Percentiles rank a stretch among this genome's conserved stretches.
These are phyloP conservation scores for Pemphredon lugubris DNA, from an alignment of 2,888 invertebrate genomes.

Conservation along the genomic window DNA sequence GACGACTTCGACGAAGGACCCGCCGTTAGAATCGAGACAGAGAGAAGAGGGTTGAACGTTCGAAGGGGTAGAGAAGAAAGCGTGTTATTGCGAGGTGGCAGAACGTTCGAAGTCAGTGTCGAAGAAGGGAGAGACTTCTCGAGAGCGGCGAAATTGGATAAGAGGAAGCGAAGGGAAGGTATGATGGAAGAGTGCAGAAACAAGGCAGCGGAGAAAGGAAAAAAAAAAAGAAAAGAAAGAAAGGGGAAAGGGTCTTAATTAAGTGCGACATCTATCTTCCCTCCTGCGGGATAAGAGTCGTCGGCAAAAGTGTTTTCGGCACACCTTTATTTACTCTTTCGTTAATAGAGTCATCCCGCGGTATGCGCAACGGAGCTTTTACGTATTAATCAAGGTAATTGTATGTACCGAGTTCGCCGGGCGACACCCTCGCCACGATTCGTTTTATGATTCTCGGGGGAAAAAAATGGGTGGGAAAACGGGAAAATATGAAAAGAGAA, in stretches of 20 bases:
- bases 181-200: slow-evolving; percentile 45
- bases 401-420: too few species aligned
- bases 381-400: too few species aligned
- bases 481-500: too few species aligned
- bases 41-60: slow-evolving; percentile 31
- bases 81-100: slow-evolving; percentile 15
- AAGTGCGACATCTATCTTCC: slow-evolving; percentile 72
- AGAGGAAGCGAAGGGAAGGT: slow-evolving; percentile 49
- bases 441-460: too few species aligned
- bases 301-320: slow-evolving; percentile 1
- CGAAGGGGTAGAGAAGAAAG: slow-evolving; percentile 30
- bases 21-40: slow-evolving; percentile 53
- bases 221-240: slow-evolving; percentile 39
- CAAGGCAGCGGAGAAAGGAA: slow-evolving; percentile 17
- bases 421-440: too few species aligned
- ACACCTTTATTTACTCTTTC: slow-evolving; percentile 24
- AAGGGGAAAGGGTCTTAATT: slow-evolving; percentile 67
- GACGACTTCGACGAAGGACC: slow-evolving; percentile 51
- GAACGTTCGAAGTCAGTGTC: slow-evolving; percentile 40
- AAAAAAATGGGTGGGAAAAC: too few species aligned
- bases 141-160: slow-evolving; percentile 61
- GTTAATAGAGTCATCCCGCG: slow-evolving; percentile 2
- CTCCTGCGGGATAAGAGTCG: slow-evolving; percentile 22
- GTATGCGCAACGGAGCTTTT: neutral
- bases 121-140: slow-evolving; percentile 42